phyloP scores from a whole-genome alignment of 1,140 invertebrate genomes.

The Zaprionus capensis region DNA sequence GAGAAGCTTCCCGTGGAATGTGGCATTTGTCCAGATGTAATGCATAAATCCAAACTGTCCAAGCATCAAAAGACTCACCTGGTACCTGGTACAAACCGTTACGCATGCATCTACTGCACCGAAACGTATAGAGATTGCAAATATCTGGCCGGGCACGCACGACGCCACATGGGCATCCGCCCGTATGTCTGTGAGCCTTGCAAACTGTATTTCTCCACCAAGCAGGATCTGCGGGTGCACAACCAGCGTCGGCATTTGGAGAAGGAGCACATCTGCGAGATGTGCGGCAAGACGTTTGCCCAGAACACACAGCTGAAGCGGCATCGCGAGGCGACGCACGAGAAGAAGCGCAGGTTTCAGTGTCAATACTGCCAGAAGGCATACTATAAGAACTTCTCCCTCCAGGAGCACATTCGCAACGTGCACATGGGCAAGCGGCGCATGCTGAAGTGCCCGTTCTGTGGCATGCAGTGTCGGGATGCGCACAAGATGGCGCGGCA shows the following conservation, averaged over 20 bases:
- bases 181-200: constrained; percentile 77
- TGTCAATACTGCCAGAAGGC: constrained; percentile 75
- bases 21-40: constrained; percentile 79
- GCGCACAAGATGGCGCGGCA: constrained; percentile 81
- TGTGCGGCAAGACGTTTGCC: constrained; percentile 78
- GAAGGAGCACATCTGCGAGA: constrained; percentile 81
- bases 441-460: constrained; percentile 78
- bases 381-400: constrained; percentile 79
- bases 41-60: constrained; percentile 67
- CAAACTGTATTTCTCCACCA: constrained; percentile 77
- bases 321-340: constrained; percentile 76
- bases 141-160: constrained; percentile 75
- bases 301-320: constrained; percentile 77
- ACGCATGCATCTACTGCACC: constrained; percentile 73
- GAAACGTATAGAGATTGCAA: constrained; percentile 78
- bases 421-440: constrained; percentile 79
- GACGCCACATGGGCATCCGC: constrained; percentile 78
- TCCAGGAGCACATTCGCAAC: constrained; percentile 79
- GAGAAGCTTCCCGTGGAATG: constrained; percentile 76
- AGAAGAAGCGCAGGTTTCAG: constrained; percentile 75
- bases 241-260: constrained; percentile 74
- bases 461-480: constrained; percentile 80
- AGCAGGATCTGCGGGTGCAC: constrained; percentile 75
- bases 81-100: constrained; percentile 72
- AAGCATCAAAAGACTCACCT: constrained; percentile 74